phyloP scores from a whole-genome alignment of 2,113 vertebrate genomes.

The Anser brachyrhynchus region DNA sequence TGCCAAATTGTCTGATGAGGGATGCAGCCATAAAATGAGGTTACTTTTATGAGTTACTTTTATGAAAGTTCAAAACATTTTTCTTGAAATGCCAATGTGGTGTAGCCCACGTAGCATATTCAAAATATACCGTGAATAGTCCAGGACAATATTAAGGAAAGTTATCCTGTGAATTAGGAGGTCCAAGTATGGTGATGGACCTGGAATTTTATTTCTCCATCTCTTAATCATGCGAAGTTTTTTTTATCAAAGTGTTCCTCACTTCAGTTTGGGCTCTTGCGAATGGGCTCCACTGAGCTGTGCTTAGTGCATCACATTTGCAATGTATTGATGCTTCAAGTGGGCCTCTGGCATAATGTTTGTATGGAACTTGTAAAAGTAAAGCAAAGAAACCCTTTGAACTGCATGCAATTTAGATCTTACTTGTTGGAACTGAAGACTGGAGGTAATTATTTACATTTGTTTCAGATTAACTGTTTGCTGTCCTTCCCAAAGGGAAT shows the following conservation, averaged over 20 bases:
- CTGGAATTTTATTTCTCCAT: not conserved
- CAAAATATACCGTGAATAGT: not conserved
- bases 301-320: not conserved
- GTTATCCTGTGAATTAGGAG: not conserved
- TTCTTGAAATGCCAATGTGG: not conserved
- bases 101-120: not conserved
- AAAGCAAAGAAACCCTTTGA: not conserved
- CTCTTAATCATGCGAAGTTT: rapidly evolving
- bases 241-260: not conserved
- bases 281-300: not conserved
- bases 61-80: not conserved
- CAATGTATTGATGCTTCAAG: not conserved
- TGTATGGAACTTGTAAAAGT: not conserved
- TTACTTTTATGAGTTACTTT: not conserved
- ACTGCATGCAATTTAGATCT: not conserved
- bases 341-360: not conserved
- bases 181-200: not conserved
- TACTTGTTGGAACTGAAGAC: not conserved
- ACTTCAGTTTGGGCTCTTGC: not conserved
- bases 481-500: not conserved
- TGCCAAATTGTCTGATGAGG: not conserved
- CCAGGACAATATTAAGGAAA: not conserved
- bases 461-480: not conserved
- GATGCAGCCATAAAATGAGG: not conserved
- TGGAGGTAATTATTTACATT: not conserved